phyloP scores from a whole-genome alignment of 2,888 invertebrate species.

The Epinotia brunnichana region DNA sequence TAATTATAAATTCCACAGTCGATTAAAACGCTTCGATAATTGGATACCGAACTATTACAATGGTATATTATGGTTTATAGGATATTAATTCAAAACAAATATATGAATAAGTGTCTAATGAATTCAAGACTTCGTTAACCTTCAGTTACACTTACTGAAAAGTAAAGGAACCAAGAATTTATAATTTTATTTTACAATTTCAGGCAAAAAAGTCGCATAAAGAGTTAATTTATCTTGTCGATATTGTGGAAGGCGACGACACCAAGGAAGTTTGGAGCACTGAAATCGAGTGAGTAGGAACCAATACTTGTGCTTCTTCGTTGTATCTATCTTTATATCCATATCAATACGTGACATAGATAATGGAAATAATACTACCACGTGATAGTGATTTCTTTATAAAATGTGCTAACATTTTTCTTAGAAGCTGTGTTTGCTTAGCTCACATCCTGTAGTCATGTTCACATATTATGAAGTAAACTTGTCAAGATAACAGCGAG shows the following conservation, averaged over 20 bases:
- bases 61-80: slow-evolving; percentile 4
- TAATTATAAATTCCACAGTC: slow-evolving; percentile 10
- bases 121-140: too few species aligned
- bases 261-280: slow-evolving; percentile 66
- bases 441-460: slow-evolving; percentile 57
- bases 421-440: slow-evolving; percentile 70
- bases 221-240: slow-evolving; percentile 31
- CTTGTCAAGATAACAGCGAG: slow-evolving; percentile 76
- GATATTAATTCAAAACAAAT: not conserved
- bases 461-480: slow-evolving; percentile 58
- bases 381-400: slow-evolving; percentile 61
- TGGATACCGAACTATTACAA: slow-evolving; percentile 20
- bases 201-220: slow-evolving; percentile 26
- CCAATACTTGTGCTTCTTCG: not conserved
- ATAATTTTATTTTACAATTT: slow-evolving; percentile 12
- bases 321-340: not conserved
- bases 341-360: not conserved
- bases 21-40: slow-evolving; percentile 20
- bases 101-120: too few species aligned
- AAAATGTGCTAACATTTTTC: slow-evolving; percentile 65
- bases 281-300: slow-evolving; percentile 67
- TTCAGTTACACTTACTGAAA: too few species aligned
- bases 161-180: too few species aligned
- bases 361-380: slow-evolving; percentile 46
- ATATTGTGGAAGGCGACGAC: slow-evolving; percentile 51